These are phyloP conservation scores for Stegostoma tigrinum DNA, from an alignment of 2,113 vertebrate genomes.

Conservation along the genomic window DNA sequence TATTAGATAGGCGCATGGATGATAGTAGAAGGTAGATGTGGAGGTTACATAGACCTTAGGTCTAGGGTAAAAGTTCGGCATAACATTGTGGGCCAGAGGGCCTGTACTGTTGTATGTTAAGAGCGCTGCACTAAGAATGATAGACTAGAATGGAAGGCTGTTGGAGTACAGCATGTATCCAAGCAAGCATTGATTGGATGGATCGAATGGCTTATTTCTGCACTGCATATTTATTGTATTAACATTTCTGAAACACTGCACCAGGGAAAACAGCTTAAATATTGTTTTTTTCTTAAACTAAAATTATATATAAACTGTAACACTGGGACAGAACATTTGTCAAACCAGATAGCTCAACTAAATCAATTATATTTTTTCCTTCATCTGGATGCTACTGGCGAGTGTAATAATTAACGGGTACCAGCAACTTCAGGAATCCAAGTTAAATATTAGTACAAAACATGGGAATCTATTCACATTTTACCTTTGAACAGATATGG, in stretches of 20 bases:
- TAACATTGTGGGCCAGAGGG: too few relatives aligned
- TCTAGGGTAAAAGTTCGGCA: too few relatives aligned
- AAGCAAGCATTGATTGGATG: not conserved
- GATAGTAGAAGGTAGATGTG: too few relatives aligned
- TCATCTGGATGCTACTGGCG: not conserved
- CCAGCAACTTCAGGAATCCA: not conserved
- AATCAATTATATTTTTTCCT: not conserved
- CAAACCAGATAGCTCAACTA: not conserved
- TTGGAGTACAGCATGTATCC: not conserved
- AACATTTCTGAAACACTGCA: not conserved
- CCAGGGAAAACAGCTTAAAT: not conserved
- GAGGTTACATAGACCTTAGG: too few relatives aligned
- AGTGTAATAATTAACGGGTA: not conserved
- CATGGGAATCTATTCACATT: not conserved
- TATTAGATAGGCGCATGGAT: too few relatives aligned
- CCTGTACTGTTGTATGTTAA: too few relatives aligned
- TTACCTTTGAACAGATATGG: slow-evolving; percentile 96
- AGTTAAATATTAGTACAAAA: not conserved
- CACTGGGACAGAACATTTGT: not conserved
- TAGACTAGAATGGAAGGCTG: too few relatives aligned
- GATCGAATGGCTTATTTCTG: not conserved
- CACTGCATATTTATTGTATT: not conserved
- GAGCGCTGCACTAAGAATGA: too few relatives aligned
- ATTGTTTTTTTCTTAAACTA: not conserved
- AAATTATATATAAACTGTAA: not conserved